These are phyloP conservation scores for Dryobotodes eremita DNA, from an alignment of 2,888 invertebrate species.

Conservation along the genomic window DNA sequence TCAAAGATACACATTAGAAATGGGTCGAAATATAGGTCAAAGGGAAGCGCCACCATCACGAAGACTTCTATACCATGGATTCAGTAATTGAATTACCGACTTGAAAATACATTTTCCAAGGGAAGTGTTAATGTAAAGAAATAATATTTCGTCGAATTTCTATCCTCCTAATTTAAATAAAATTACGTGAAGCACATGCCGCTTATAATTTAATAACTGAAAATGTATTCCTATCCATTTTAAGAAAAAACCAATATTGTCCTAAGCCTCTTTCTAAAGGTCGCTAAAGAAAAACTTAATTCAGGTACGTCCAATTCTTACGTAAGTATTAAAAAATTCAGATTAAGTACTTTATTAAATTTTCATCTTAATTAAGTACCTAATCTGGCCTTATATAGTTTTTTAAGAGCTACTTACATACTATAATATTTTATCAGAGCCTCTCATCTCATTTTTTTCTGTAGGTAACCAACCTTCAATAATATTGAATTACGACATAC, in stretches of 20 bases:
- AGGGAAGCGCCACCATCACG: not conserved
- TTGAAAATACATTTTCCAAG: not conserved
- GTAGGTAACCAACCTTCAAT: not conserved
- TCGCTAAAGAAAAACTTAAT: constrained; percentile 4
- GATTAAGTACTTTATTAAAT: constrained; percentile 10
- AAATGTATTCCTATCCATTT: constrained; percentile 9
- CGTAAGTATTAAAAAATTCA: not conserved
- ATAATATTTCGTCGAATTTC: not conserved
- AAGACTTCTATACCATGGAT: too few relatives aligned
- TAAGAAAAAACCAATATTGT: constrained; percentile 7
- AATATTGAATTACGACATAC: not conserved
- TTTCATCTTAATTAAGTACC: not conserved
- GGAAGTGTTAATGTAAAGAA: not conserved
- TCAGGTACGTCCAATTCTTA: not conserved
- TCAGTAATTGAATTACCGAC: not conserved
- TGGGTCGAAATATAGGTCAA: not conserved
- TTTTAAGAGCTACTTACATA: not conserved
- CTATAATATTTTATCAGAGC: not conserved
- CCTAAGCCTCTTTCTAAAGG: not conserved
- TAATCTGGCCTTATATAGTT: not conserved
- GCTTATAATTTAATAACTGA: not conserved
- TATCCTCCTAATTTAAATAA: not conserved
- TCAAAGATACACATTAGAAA: not conserved
- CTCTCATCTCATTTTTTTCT: not conserved
- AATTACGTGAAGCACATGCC: not conserved